Evolutionary conservation across 2,888 invertebrate species (phyloP).

Genomic region (Leistus spinibarbis): DNA sequence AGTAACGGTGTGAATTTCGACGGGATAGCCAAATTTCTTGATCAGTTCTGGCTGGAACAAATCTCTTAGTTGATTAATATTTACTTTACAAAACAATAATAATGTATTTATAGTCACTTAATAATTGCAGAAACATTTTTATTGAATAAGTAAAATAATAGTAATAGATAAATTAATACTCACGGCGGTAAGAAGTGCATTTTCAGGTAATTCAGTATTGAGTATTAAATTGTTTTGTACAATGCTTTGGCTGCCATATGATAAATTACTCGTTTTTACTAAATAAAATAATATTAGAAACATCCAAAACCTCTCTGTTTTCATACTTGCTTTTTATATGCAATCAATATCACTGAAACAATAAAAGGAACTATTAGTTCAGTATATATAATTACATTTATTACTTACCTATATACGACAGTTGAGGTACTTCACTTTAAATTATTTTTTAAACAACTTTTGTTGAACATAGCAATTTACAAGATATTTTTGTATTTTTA

Average conservation of each 20-base stretch:
- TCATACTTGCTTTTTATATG: background rate
- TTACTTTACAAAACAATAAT: too few relatives aligned
- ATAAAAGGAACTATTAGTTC: too few relatives aligned
- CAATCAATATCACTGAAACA: too few relatives aligned
- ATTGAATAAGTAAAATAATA: too few relatives aligned
- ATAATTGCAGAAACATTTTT: too few relatives aligned
- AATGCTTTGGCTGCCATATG: background rate
- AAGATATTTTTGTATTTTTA: background rate
- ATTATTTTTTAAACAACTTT: background rate
- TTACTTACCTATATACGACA: too few relatives aligned
- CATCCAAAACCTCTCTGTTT: background rate
- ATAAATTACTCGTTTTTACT: background rate
- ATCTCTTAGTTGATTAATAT: background rate
- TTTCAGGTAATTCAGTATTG: background rate
- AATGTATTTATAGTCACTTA: too few relatives aligned
- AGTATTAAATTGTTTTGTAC: background rate
- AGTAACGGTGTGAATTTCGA: background rate
- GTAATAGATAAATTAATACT: background rate
- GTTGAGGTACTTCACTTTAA: background rate
- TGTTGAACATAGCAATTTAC: background rate
- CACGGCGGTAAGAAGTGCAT: background rate
- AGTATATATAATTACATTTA: too few relatives aligned
- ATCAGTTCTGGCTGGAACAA: conserved; percentile 7
- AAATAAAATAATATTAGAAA: background rate
- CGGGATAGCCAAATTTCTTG: conserved; percentile 3